Conservation (phyloP, 1,140 invertebrate species). For the Liolophura sinensis region DNA sequence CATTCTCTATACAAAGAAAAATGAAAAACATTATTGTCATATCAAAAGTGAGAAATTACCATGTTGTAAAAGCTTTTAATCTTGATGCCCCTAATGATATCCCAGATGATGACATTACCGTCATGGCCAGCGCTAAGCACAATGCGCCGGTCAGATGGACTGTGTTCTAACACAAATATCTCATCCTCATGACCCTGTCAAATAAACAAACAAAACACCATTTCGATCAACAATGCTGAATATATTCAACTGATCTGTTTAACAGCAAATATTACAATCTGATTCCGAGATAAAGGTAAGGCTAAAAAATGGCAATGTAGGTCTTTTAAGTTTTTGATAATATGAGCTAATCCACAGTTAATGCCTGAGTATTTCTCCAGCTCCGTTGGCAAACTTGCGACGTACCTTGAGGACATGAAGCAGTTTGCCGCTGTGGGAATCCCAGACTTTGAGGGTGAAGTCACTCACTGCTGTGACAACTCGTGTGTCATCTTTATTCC, state of each 20-base stretch:
- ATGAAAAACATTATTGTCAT: background rate
- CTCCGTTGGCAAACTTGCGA: background rate
- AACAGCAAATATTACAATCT: too few relatives aligned
- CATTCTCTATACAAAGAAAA: too few relatives aligned
- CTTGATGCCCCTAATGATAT: conserved; percentile 67
- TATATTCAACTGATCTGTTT: too few relatives aligned
- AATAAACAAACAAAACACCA: conserved; percentile 11
- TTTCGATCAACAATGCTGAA: conserved; percentile 9
- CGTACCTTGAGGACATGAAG: conserved; percentile 54
- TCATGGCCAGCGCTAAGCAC: conserved; percentile 94
- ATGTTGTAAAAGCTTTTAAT: conserved; percentile 59
- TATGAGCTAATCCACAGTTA: too few relatives aligned
- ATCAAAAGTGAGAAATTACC: conserved; percentile 25
- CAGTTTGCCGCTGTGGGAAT: conserved; percentile 63
- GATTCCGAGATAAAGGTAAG: background rate
- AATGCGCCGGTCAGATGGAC: conserved; percentile 80
- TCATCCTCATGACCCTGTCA: conserved; percentile 84
- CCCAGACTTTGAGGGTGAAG: conserved; percentile 86
- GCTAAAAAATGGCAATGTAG: background rate
- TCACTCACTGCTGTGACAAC: conserved; percentile 91
- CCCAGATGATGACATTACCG: conserved; percentile 89
- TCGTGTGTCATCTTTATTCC: conserved; percentile 85
- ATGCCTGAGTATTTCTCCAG: too few relatives aligned
- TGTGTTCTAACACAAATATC: conserved; percentile 90
- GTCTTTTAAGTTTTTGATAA: too few relatives aligned